A percentile compares a stretch with the other conserved stretches of the same genome.
Conservation (phyloP, 2,113 vertebrate species). For the Salvelinus fontinalis region DNA sequence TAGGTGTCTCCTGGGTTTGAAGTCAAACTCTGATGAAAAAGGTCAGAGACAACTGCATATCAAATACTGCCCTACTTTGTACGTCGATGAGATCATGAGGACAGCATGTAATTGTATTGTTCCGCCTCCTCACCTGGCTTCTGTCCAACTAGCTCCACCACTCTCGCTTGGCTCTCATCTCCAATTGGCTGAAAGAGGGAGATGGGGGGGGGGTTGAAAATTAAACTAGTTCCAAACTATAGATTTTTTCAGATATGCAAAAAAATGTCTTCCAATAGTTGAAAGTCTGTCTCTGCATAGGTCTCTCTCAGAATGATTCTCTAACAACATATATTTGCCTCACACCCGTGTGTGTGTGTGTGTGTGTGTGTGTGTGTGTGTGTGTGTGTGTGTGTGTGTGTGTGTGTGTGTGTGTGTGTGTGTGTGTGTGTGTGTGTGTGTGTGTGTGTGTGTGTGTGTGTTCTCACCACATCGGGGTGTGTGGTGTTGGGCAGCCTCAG, state of each 20-base stretch:
- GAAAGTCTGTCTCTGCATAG: not conserved
- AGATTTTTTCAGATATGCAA: not conserved
- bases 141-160: conserved; percentile 81
- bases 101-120: not conserved
- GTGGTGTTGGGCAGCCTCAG: conserved; percentile 85
- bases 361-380: not conserved
- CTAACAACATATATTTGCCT: not conserved
- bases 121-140: conserved; percentile 78
- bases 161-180: conserved; percentile 84
- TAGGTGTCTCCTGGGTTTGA: conserved; percentile 82
- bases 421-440: not conserved
- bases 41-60: not conserved
- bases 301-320: not conserved
- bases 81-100: not conserved
- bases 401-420: not conserved
- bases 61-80: not conserved
- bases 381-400: not conserved
- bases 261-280: too few relatives aligned
- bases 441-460: conserved; percentile 1
- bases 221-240: not conserved
- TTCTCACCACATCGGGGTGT: conserved; percentile 84
- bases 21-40: conserved; percentile 79
- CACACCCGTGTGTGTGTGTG: not conserved
- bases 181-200: conserved; percentile 76
- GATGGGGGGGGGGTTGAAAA: not conserved